Conservation (phyloP, 1,140 invertebrate genomes). For the Listronotus bonariensis region DNA sequence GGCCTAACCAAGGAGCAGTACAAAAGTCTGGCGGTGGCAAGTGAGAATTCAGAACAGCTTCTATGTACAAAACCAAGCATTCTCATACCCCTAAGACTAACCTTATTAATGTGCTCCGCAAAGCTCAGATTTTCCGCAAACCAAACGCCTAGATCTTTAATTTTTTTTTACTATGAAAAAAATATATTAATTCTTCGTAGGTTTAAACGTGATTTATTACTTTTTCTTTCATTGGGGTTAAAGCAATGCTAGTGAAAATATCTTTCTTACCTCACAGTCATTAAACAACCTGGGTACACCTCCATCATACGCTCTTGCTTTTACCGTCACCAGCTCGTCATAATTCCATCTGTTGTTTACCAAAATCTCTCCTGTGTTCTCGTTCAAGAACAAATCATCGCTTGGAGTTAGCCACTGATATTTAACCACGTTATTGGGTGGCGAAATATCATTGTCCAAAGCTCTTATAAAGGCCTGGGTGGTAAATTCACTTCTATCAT, state of each 20-base stretch:
- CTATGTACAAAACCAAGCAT: too few species aligned
- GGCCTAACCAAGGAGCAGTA: too few species aligned
- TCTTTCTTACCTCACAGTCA: constrained; percentile 60
- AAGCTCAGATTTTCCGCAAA: too few species aligned
- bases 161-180: too few species aligned
- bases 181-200: neutral
- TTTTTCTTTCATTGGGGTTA: neutral
- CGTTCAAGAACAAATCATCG: constrained; percentile 64
- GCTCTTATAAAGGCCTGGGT: constrained; percentile 75
- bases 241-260: neutral
- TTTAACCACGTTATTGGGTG: constrained; percentile 84
- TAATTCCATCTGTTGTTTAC: constrained; percentile 34
- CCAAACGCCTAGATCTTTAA: too few species aligned
- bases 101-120: too few species aligned
- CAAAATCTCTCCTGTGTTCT: constrained; percentile 71
- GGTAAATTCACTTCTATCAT: constrained; percentile 74
- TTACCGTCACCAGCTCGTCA: constrained; percentile 51
- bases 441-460: constrained; percentile 77
- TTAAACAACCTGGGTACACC: constrained; percentile 75
- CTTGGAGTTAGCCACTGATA: constrained; percentile 73
- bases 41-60: too few species aligned
- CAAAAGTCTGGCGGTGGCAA: too few species aligned
- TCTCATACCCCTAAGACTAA: too few species aligned
- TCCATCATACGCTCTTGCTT: constrained; percentile 77
- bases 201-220: neutral